Conservation (phyloP, 1,140 invertebrate genomes). For the Microplitis demolitor region DNA sequence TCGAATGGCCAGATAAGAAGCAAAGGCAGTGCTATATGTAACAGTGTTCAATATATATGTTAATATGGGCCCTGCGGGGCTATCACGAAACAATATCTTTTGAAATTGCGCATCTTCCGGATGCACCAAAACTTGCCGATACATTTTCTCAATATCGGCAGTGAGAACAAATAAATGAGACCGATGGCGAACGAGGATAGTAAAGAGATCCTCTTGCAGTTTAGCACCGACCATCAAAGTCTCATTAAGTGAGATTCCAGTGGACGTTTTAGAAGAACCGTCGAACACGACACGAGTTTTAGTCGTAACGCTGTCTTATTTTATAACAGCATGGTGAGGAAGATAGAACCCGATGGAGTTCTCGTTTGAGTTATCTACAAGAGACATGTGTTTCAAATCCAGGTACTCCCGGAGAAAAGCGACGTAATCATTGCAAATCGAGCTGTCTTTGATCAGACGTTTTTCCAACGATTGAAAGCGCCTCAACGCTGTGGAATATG, state of each 20-base stretch:
- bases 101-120: constrained; percentile 21
- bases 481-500: not conserved
- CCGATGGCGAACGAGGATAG: not conserved
- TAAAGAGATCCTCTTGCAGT: constrained; percentile 14
- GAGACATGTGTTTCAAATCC: constrained; percentile 31
- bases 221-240: constrained; percentile 11
- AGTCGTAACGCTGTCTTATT: not conserved
- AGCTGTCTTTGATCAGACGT: constrained; percentile 19
- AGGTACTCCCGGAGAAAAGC: constrained; percentile 34
- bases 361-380: not conserved
- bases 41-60: constrained; percentile 43
- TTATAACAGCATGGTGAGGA: not conserved
- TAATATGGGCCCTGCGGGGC: no score
- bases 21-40: constrained; percentile 38
- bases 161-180: constrained; percentile 24
- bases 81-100: constrained; percentile 33
- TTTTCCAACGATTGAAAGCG: constrained; percentile 16
- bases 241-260: not conserved
- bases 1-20: constrained; percentile 33
- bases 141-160: constrained; percentile 37
- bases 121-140: constrained; percentile 8
- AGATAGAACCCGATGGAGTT: constrained; percentile 13
- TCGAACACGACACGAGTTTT: not conserved
- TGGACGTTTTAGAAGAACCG: not conserved
- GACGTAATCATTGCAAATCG: constrained; percentile 16